A percentile compares a stretch with the other conserved stretches of the same genome.
Evolutionary conservation across 2,113 vertebrate genomes (phyloP).

Genomic region (Pelvicachromis taeniatus): DNA sequence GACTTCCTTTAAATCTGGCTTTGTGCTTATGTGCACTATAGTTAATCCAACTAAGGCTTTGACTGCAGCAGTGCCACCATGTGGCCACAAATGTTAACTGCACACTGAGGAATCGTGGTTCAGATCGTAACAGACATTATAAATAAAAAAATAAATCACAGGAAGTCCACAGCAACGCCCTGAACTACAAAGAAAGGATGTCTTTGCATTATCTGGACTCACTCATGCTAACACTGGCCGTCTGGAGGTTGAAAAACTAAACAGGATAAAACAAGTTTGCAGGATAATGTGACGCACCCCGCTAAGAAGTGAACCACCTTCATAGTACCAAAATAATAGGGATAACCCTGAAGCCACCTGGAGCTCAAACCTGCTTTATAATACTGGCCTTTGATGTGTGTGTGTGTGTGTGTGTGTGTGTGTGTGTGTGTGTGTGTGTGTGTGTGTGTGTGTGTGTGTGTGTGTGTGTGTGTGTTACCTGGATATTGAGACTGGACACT

Average conservation of each 20-base stretch:
- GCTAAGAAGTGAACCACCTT: background rate
- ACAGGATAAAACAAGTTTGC: fast-evolving
- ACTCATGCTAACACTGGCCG: background rate
- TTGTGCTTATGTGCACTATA: background rate
- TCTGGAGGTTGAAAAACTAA: background rate
- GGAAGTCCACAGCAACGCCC: background rate
- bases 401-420: background rate
- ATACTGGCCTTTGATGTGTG: background rate
- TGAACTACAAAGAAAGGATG: background rate
- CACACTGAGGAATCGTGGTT: background rate
- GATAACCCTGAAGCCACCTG: background rate
- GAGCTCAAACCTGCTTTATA: background rate
- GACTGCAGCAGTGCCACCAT: background rate
- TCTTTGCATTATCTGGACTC: background rate
- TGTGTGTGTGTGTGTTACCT: conserved; percentile 73
- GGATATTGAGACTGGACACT: conserved; percentile 91
- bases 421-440: no score
- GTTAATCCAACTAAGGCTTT: fast-evolving
- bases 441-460: background rate
- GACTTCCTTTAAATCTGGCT: background rate
- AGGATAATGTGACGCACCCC: background rate
- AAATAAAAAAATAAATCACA: background rate
- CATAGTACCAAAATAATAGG: fast-evolving
- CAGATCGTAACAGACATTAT: background rate
- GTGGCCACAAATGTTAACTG: background rate